phyloP scores from a whole-genome alignment of 1,140 invertebrate genomes.

The Drosophila navojoa region DNA sequence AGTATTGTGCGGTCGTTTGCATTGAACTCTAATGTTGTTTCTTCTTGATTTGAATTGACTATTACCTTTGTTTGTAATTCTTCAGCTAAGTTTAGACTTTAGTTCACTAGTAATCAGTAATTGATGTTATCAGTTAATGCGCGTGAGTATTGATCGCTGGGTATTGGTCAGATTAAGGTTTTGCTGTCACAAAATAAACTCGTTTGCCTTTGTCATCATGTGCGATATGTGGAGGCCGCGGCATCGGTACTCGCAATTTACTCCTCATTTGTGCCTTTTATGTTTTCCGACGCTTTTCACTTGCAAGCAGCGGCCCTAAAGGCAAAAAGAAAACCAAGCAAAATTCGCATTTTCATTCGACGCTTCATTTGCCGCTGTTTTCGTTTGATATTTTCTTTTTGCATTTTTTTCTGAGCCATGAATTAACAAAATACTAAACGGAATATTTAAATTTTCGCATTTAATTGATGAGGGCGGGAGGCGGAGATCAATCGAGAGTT shows the following conservation, averaged over 20 bases:
- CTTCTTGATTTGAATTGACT: too few relatives aligned
- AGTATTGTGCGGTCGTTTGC: too few relatives aligned
- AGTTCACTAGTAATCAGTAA: not conserved
- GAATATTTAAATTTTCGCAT: constrained; percentile 40
- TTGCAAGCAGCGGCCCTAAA: constrained; percentile 19
- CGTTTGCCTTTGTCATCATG: constrained; percentile 40
- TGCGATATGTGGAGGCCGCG: not conserved
- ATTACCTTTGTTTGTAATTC: too few relatives aligned
- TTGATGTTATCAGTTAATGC: not conserved
- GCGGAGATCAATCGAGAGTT: not conserved
- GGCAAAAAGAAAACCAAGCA: constrained; percentile 30
- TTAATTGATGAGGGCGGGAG: constrained; percentile 2
- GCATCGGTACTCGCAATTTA: constrained; percentile 52
- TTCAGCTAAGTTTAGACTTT: too few relatives aligned
- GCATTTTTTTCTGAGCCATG: constrained; percentile 25
- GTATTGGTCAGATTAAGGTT: not conserved
- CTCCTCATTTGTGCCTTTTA: constrained; percentile 61
- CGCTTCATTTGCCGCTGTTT: constrained; percentile 35
- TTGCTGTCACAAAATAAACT: constrained; percentile 20
- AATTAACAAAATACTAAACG: constrained; percentile 48
- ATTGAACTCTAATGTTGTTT: too few relatives aligned
- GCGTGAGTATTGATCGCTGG: not conserved
- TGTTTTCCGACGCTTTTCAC: constrained; percentile 74
- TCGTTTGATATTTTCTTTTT: constrained; percentile 14
- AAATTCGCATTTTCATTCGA: constrained; percentile 57